Conservation (phyloP, 2,888 invertebrate genomes). For the Lasioglossum marginatum region DNA sequence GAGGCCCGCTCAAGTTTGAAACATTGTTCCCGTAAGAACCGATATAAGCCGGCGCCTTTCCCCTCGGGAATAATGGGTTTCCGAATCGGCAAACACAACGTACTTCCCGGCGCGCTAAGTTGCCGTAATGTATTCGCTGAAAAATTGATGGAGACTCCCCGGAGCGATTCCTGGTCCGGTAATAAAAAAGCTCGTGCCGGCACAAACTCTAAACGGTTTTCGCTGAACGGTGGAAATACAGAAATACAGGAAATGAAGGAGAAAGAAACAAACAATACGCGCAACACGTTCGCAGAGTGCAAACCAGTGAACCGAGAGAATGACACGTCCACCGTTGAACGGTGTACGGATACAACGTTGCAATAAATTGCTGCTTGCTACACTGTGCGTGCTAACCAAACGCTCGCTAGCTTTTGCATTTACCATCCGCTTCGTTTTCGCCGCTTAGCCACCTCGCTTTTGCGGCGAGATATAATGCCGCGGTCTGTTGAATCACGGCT, state of each 20-base stretch:
- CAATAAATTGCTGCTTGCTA: constrained; percentile 16
- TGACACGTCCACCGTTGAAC: not conserved
- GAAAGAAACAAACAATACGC: not conserved
- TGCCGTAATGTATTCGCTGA: not conserved
- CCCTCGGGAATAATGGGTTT: not conserved
- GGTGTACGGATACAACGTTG: not conserved
- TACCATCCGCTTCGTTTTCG: not conserved
- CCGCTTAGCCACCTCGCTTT: not conserved
- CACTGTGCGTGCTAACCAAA: not conserved
- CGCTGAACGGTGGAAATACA: not conserved
- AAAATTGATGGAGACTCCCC: not conserved
- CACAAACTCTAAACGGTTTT: not conserved
- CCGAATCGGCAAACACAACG: not conserved
- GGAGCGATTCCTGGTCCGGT: not conserved
- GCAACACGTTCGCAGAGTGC: not conserved
- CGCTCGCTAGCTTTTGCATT: not conserved
- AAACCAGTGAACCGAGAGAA: not conserved
- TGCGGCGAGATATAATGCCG: not conserved
- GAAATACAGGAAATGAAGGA: not conserved
- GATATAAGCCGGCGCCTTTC: not conserved
- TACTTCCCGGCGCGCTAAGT: not conserved
- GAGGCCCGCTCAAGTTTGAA: not conserved
- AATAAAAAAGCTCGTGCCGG: not conserved
- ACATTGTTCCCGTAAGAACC: not conserved
- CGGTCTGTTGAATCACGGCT: not conserved